Conservation (phyloP, 1,140 invertebrate species). For the Xylocopa sonorina region DNA sequence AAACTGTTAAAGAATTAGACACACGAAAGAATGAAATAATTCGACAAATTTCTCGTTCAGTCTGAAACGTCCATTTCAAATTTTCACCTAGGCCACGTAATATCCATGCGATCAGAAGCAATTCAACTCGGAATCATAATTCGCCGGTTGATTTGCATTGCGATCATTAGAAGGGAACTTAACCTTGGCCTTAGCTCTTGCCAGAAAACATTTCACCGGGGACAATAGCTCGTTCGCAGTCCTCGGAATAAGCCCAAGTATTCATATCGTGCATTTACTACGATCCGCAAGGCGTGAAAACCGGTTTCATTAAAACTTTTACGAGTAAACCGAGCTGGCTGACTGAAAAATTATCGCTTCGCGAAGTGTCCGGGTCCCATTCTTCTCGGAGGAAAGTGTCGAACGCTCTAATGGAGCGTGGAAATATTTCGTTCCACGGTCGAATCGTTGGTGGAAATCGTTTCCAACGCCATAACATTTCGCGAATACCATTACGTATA, state of each 20-base stretch:
- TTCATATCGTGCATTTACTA: conserved; percentile 21
- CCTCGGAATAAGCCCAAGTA: neutral
- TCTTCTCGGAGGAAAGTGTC: neutral
- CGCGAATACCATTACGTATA: neutral
- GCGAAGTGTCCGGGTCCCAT: neutral
- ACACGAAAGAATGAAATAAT: too few relatives aligned
- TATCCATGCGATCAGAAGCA: neutral
- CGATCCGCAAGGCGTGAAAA: neutral
- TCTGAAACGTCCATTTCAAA: too few relatives aligned
- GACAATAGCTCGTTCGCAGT: conserved; percentile 12
- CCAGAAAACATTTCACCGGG: neutral
- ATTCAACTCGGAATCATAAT: neutral
- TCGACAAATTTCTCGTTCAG: too few relatives aligned
- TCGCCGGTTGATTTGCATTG: neutral
- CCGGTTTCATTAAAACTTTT: conserved; percentile 39
- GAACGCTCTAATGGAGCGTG: neutral
- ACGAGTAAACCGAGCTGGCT: neutral
- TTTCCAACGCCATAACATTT: neutral
- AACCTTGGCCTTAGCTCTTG: conserved; percentile 10
- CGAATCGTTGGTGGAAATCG: neutral
- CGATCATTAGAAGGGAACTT: neutral
- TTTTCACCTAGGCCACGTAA: neutral
- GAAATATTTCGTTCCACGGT: neutral
- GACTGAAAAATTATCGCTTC: conserved; percentile 5
- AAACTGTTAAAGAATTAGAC: too few relatives aligned